Evolutionary conservation across 2,113 vertebrate genomes (phyloP), one percentile per base, ranked within the genome.

Genomic region (Sinocyclocheilus grahami): DNA sequence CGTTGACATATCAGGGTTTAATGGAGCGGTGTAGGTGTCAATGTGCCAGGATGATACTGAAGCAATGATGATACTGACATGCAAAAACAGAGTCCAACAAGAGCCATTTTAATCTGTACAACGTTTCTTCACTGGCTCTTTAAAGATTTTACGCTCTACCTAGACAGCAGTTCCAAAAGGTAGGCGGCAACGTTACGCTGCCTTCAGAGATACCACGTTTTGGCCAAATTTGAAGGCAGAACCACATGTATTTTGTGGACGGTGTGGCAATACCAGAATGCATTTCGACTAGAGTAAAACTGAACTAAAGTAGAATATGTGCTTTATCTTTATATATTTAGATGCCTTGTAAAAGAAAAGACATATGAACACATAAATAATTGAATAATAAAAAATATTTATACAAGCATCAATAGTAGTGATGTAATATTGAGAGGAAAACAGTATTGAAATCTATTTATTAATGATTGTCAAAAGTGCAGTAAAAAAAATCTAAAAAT

Each of bases 161-260:
- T 78, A 78, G 76, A 55, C 51, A 78, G 51, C 76, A 78, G 62
- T 20, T 69, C 79, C 79, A 81, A 42, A 81, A 81, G n/a, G 79
- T 81, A 42, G 37, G 60, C 7, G 83, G 18, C n/a, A 63, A n/a
- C 18, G 10, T n/a, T 39, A 84, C 10, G 62, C 27, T 48, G 37
- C 18, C 75, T 77, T 39, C 58, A 39, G 37, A 48, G 55, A 9
- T 46, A 4, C 60, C 33, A 58, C 14, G 14, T 48, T 62, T 63
- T 42, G 33, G 46, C 37, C 71, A n/a, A 12, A 22, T 53, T 42
- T 42, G 16, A 74, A 46, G 55, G 42, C 74, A 27, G 22, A 76
- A 27, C 74, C 39, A 75, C 42, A 14, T 48, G 22, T 27, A 27
- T 76, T 48, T 76, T 4, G 74, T 16, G 74, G 3, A 75, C n/a